A percentile compares a stretch with the other conserved stretches of the same genome.
Evolutionary conservation across 2,113 vertebrate genomes (phyloP).

Genomic region (Tretioscincus oriximinensis): DNA sequence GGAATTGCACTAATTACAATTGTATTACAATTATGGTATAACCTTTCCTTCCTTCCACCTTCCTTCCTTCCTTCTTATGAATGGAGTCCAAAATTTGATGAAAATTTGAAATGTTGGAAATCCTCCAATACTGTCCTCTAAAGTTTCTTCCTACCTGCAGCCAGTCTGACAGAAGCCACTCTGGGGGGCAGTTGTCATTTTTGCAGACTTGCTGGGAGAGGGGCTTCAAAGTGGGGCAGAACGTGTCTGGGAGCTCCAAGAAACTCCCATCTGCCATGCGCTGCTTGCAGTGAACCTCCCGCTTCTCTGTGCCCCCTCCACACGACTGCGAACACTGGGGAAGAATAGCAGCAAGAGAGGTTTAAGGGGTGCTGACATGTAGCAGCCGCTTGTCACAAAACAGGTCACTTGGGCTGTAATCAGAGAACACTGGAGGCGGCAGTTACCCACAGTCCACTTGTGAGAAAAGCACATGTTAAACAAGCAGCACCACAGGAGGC

Average conservation of each 20-base stretch:
- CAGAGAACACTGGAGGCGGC: neutral
- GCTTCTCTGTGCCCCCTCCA: conserved; percentile 80
- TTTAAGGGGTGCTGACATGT: neutral
- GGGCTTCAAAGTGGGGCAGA: conserved; percentile 77
- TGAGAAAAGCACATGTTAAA: neutral
- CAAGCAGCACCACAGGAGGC: conserved; percentile 13
- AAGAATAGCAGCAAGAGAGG: conserved; percentile 32
- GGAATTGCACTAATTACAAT: no score
- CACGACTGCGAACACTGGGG: conserved; percentile 89
- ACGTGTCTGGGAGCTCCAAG: conserved; percentile 85
- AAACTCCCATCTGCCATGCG: conserved; percentile 89
- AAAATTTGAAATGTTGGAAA: neutral
- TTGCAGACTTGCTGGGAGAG: conserved; percentile 76
- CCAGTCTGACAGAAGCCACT: conserved; percentile 88
- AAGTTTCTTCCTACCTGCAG: conserved; percentile 77
- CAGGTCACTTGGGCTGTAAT: neutral
- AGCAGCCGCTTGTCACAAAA: no score
- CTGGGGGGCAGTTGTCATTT: conserved; percentile 80
- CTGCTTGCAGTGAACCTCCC: conserved; percentile 85
- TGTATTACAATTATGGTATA: no score
- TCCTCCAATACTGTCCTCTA: neutral
- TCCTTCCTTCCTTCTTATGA: no score
- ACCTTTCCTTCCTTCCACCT: no score
- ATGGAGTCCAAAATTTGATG: neutral
- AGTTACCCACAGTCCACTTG: neutral